Conservation (phyloP, 2,888 invertebrate genomes). For the Margaritifera margaritifera region DNA sequence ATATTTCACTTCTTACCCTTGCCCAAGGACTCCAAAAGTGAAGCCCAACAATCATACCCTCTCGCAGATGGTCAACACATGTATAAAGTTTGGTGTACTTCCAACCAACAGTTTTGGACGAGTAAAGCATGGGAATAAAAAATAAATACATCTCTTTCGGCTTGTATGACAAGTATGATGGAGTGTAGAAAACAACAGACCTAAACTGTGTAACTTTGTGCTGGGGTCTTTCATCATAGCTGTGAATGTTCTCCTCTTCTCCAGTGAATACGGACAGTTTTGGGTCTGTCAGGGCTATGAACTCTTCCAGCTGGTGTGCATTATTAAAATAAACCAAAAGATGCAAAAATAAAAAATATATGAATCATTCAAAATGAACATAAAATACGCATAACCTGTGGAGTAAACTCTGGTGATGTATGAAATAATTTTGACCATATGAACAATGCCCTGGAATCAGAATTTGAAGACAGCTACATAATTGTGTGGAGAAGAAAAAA, state of each 20-base stretch:
- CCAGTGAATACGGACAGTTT: constrained; percentile 83
- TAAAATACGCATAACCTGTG: too few species aligned
- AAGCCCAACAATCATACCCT: too few species aligned
- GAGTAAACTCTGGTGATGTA: too few species aligned
- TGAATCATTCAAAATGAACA: not conserved
- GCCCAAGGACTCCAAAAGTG: too few species aligned
- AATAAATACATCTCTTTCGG: not conserved
- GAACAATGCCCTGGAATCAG: too few species aligned
- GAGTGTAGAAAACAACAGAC: constrained; percentile 57
- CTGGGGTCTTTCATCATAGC: constrained; percentile 77
- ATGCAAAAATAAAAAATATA: constrained; percentile 1
- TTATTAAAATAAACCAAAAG: not conserved
- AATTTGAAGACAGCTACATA: too few species aligned
- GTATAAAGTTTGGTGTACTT: too few species aligned
- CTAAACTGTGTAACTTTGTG: constrained; percentile 78
- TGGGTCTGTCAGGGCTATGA: constrained; percentile 83
- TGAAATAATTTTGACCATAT: too few species aligned
- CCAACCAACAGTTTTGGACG: not conserved
- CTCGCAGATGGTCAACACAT: too few species aligned
- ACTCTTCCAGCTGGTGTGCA: constrained; percentile 79
- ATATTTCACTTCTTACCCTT: too few species aligned
- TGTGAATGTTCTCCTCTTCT: constrained; percentile 75
- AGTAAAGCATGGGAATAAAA: not conserved
- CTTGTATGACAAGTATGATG: too few species aligned
- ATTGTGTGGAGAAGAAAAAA: too few species aligned